Base-by-base conservation (phyloP, 1,140 invertebrate species). In the Yoshiicerus persimilis region DNA sequence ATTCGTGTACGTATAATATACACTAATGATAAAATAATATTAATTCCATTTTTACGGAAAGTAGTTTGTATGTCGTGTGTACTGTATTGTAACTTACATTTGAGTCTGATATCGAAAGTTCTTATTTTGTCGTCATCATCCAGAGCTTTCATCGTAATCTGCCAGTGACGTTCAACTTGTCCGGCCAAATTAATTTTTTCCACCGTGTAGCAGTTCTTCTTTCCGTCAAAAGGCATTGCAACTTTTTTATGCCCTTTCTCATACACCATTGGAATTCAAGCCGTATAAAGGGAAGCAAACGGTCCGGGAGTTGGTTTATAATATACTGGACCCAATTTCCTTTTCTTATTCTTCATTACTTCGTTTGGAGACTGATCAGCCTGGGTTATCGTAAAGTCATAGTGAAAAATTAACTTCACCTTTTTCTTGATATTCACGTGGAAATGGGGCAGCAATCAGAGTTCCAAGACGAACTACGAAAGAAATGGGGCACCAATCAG, bases 161-260 rank as follows among this genome's bases (percentile, higher is more conserved):
- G 9, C 38, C 38, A 41, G 16, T 27, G 23, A 0, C 23, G 5
- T 13, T 41, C 83, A n/a, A 47, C 23, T 32, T 62, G 38, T 8
- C 30, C 20, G 3, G 1, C 23, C 11, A 84, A 62, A 5, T 84
- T 32, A 0, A 84, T 6, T 13, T 34, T 41, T 41, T 34, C 32
- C 4, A 62, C 83, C 0, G 83, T 84, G 16, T 84, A 84, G 16
- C 38, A 41, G 10, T 84, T 84, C 32, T 84, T 84, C 83, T 84
- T 84, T n/a, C 83, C 83, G 30, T 84, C 83, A 62, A 84, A 84
- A 1, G 83, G 83, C 70, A 77, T 77, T n/a, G 70, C 70, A 8
- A 77, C 30, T 77, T 77, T 36, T n/a, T 77, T 77, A 0, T 13
- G 5, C 2, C 34, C 70, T 20, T n/a, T 34, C 8, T n/a, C 13